Evolutionary conservation across 2,888 invertebrate species (phyloP).

Genomic region (Caenorhabditis wallacei): DNA sequence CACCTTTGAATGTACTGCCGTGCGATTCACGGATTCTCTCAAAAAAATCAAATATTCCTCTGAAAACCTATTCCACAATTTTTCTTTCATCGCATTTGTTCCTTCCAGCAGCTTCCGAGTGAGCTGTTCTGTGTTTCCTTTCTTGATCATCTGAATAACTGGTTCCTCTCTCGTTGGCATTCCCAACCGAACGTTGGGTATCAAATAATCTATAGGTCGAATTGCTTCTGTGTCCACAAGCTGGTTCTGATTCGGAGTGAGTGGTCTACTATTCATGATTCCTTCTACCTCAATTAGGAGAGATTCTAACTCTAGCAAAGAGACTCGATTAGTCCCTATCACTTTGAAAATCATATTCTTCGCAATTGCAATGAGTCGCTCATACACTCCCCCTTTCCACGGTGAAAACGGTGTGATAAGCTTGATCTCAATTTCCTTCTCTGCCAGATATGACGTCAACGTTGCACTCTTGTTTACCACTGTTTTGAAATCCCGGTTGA

Average conservation of each 20-base stretch:
- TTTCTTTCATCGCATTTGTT: background rate
- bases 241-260: background rate
- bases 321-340: background rate
- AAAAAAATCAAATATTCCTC: background rate
- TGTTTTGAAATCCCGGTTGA: background rate
- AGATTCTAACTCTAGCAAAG: background rate
- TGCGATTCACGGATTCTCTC: background rate
- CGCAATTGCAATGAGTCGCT: background rate
- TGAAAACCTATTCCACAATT: background rate
- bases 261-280: background rate
- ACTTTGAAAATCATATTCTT: slow-evolving; percentile 7
- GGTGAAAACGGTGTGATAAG: slow-evolving; percentile 6
- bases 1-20: background rate
- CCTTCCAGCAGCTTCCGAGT: background rate
- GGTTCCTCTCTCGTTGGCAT: background rate
- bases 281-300: slow-evolving; percentile 13
- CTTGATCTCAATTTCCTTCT: background rate
- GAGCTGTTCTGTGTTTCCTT: slow-evolving; percentile 1
- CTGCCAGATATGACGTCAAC: slow-evolving; percentile 1
- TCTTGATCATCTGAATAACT: background rate
- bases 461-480: background rate
- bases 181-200: background rate
- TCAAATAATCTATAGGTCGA: background rate
- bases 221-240: background rate
- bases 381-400: slow-evolving; percentile 18